Conservation (phyloP, 2,888 invertebrate genomes). For the Apamea epomidion region DNA sequence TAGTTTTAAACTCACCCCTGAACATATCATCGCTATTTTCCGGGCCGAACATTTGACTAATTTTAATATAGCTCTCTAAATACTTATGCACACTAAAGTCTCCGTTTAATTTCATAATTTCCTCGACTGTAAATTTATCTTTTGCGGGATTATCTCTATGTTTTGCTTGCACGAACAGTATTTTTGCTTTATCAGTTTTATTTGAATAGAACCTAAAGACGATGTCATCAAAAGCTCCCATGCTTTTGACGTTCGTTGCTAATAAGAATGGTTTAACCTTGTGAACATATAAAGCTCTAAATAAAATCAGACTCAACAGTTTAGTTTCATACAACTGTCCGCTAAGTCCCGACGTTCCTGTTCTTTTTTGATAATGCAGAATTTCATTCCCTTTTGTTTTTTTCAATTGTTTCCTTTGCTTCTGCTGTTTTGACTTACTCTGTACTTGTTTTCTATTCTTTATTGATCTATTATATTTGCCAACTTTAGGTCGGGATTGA, state of each 20-base stretch:
- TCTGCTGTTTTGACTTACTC: constrained; percentile 8
- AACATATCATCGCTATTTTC: constrained; percentile 41
- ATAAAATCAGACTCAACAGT: constrained; percentile 57
- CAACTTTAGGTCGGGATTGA: background rate
- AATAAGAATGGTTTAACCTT: constrained; percentile 44
- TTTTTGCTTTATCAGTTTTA: constrained; percentile 25
- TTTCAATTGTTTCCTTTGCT: background rate
- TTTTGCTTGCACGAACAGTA: constrained; percentile 66
- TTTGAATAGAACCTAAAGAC: constrained; percentile 55
- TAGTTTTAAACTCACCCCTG: constrained; percentile 25
- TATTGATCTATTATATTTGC: background rate
- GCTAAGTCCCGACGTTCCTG: constrained; percentile 53
- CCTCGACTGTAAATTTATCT: constrained; percentile 46
- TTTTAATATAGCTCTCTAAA: constrained; percentile 53
- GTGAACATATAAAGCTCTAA: constrained; percentile 51
- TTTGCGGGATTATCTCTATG: constrained; percentile 52
- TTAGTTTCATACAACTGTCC: constrained; percentile 67
- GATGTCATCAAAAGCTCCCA: constrained; percentile 67
- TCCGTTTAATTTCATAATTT: constrained; percentile 43
- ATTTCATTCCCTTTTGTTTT: background rate
- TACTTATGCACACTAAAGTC: constrained; percentile 58
- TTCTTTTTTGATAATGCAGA: constrained; percentile 43
- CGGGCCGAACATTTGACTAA: constrained; percentile 38
- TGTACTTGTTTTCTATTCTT: background rate
- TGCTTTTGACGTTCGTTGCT: constrained; percentile 50